Evolutionary conservation across 2,113 vertebrate species (phyloP).

Genomic region (Camarhynchus parvulus): DNA sequence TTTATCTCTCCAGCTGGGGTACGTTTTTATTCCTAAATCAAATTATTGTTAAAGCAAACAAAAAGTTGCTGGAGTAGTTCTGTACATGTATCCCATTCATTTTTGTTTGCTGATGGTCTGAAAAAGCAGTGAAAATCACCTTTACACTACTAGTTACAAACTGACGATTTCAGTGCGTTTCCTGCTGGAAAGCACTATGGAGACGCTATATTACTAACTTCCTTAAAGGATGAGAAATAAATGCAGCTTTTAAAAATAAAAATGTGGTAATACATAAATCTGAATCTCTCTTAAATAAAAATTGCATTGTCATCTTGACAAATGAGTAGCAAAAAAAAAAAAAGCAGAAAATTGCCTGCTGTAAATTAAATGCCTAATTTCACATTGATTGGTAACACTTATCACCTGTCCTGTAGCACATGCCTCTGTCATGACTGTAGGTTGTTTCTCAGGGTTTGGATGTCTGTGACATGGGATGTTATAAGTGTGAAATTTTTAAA

Average conservation of each 20-base stretch:
- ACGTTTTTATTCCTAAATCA: neutral
- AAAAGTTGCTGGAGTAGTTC: neutral
- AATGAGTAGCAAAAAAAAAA: neutral
- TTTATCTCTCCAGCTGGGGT: neutral
- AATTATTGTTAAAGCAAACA: neutral
- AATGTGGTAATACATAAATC: neutral
- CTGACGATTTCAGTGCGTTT: neutral
- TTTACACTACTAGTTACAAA: neutral
- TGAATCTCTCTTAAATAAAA: neutral
- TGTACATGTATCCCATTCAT: neutral
- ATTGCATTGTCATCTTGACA: fast-evolving
- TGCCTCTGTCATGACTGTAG: neutral
- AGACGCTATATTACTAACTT: neutral
- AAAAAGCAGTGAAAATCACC: neutral
- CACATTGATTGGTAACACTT: neutral
- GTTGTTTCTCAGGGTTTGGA: neutral
- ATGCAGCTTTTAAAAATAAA: neutral
- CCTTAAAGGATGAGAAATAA: neutral
- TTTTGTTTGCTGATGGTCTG: neutral
- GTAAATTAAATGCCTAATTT: neutral
- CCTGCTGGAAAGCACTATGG: neutral
- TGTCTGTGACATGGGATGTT: neutral
- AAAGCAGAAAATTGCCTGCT: neutral
- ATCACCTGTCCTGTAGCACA: neutral
- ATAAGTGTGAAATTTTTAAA: neutral